Percentiles rank a stretch among this genome's conserved stretches.
Evolutionary conservation across 2,888 invertebrate genomes (phyloP).

Genomic region (Macrophya alboannulata): DNA sequence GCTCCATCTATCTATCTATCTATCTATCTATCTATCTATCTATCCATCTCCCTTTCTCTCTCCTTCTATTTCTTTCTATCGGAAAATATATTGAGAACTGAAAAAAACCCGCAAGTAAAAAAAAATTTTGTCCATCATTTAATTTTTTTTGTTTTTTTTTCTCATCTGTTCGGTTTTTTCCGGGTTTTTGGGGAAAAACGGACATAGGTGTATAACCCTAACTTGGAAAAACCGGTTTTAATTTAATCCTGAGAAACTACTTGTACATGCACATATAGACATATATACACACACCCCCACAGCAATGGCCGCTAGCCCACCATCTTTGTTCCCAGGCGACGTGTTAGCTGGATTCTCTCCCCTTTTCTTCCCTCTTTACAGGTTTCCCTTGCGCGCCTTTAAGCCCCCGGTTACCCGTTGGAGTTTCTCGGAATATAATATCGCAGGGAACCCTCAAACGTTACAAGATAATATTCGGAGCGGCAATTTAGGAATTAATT

Average conservation of each 20-base stretch:
- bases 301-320: slow-evolving; percentile 24
- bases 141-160: neutral
- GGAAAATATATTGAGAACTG: slow-evolving; percentile 34
- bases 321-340: slow-evolving; percentile 42
- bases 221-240: slow-evolving; percentile 12
- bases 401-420: neutral
- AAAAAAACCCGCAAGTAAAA: neutral
- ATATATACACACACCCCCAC: neutral
- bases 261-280: neutral
- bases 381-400: slow-evolving; percentile 10
- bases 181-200: neutral
- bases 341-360: slow-evolving; percentile 17
- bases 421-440: slow-evolving; percentile 54
- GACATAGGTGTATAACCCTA: neutral
- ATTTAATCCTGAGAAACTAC: slow-evolving; percentile 42
- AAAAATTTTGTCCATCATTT: neutral
- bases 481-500: slow-evolving; percentile 55
- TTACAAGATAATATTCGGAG: slow-evolving; percentile 55
- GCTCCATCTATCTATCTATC: slow-evolving; percentile 59
- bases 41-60: slow-evolving; percentile 61
- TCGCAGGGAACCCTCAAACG: slow-evolving; percentile 50
- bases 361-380: slow-evolving; percentile 9
- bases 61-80: slow-evolving; percentile 57
- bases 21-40: slow-evolving; percentile 60
- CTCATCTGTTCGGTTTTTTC: neutral